Conservation (phyloP, 2,113 vertebrate genomes). For the Chionis minor region DNA sequence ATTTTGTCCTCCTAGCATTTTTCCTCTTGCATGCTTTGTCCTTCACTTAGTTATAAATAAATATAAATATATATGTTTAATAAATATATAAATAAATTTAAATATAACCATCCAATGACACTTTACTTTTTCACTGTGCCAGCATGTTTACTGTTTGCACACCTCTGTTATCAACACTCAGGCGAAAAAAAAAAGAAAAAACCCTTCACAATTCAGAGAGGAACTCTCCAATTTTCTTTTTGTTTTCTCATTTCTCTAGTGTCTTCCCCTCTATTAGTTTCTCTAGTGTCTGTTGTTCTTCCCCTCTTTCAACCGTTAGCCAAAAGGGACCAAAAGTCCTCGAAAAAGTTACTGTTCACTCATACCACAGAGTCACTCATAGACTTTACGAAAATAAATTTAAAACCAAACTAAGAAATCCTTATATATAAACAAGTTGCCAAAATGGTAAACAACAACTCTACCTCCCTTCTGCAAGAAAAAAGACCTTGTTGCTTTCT, state of each 20-base stretch:
- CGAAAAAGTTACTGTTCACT: background rate
- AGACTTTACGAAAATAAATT: background rate
- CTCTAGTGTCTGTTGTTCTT: background rate
- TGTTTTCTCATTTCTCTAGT: background rate
- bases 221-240: background rate
- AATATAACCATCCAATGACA: background rate
- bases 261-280: background rate
- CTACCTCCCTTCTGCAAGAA: background rate
- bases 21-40: background rate
- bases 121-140: background rate
- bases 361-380: background rate
- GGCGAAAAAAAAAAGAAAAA: background rate
- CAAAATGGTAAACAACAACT: background rate
- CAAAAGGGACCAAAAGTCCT: background rate
- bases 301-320: background rate
- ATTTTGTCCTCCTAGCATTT: background rate
- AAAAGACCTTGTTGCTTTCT: background rate
- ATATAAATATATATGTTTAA: background rate
- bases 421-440: background rate
- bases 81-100: background rate
- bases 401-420: background rate
- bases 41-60: background rate
- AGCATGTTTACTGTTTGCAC: background rate
- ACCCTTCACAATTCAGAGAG: background rate
- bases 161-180: background rate